These are phyloP conservation scores for Cichlasoma orientale DNA, from an alignment of 2,797 vertebrate genomes.

Conservation along the genomic window DNA sequence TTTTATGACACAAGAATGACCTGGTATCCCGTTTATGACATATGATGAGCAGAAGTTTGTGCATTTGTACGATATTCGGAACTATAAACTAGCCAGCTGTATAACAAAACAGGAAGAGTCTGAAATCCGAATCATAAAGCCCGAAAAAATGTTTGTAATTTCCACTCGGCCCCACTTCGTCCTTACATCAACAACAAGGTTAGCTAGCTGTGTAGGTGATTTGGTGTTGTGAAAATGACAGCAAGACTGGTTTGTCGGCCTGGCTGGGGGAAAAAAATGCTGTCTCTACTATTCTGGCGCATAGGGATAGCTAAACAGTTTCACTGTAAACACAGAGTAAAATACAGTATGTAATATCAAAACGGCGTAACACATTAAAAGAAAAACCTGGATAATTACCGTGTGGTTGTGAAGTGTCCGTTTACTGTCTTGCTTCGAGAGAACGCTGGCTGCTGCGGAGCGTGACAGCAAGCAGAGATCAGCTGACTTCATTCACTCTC, in stretches of 20 bases:
- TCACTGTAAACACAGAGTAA: not conserved
- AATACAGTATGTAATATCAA: not conserved
- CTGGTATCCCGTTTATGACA: not conserved
- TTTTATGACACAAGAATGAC: not conserved
- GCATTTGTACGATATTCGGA: slow-evolving; percentile 15
- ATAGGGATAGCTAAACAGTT: not conserved
- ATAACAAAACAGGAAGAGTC: not conserved
- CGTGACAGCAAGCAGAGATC: slow-evolving; percentile 74
- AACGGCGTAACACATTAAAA: not conserved
- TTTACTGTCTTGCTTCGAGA: slow-evolving; percentile 45
- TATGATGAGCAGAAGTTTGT: not conserved
- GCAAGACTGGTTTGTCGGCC: slow-evolving; percentile 57
- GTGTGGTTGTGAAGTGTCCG: slow-evolving; percentile 47
- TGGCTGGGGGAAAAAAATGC: slow-evolving; percentile 32
- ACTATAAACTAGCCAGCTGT: not conserved
- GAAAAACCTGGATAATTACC: slow-evolving; percentile 54
- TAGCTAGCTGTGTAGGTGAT: not conserved
- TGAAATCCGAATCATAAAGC: not conserved
- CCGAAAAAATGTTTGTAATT: not conserved
- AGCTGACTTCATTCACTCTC: slow-evolving; percentile 84
- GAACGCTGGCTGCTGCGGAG: slow-evolving; percentile 64
- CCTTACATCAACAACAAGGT: not conserved
- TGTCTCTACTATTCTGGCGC: slow-evolving; percentile 43
- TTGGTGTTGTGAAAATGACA: slow-evolving; percentile 36
- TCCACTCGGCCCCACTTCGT: not conserved